A percentile compares a stretch with the other conserved stretches of the same genome.
phyloP scores from a whole-genome alignment of 2,113 vertebrate species.

The Solenodon paradoxus region DNA sequence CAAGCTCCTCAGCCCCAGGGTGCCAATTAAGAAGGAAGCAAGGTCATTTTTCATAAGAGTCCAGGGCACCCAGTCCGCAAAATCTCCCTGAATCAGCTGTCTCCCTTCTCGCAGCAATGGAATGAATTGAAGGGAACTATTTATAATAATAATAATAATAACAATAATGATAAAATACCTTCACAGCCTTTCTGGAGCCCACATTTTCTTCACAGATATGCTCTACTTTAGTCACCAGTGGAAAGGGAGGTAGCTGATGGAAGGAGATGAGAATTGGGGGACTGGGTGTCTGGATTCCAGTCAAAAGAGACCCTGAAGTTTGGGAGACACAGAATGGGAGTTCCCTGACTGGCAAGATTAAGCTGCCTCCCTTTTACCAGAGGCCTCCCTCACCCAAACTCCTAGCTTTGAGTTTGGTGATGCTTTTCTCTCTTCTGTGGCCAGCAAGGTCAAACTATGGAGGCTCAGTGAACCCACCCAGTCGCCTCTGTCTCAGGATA shows the following conservation, averaged over 20 bases:
- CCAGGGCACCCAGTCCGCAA: constrained; percentile 34
- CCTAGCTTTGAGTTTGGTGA: not conserved
- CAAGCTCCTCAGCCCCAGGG: not conserved
- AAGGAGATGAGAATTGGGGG: not conserved
- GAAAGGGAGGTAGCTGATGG: not conserved
- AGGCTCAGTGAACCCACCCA: not conserved
- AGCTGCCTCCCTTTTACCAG: not conserved
- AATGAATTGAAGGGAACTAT: constrained; percentile 18
- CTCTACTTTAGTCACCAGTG: constrained; percentile 25
- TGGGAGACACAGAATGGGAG: not conserved
- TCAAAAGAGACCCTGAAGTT: not conserved
- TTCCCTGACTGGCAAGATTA: not conserved
- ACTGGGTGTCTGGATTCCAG: not conserved
- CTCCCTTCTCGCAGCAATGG: constrained; percentile 21
- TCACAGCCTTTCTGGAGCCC: not conserved
- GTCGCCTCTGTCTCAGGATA: not conserved
- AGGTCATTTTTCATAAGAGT: constrained; percentile 41
- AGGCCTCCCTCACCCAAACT: not conserved
- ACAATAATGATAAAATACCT: not conserved
- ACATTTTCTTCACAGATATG: constrained; percentile 40
- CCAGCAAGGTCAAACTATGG: not conserved
- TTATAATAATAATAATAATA: constrained; percentile 42
- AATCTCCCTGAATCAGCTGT: constrained; percentile 62
- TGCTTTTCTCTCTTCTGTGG: not conserved
- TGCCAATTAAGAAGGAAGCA: constrained; percentile 56